Percentiles rank a stretch among this genome's conserved stretches.
These are phyloP conservation scores for Nematopogon swammerdamellus DNA, from an alignment of 2,888 invertebrate species.

Conservation along the genomic window DNA sequence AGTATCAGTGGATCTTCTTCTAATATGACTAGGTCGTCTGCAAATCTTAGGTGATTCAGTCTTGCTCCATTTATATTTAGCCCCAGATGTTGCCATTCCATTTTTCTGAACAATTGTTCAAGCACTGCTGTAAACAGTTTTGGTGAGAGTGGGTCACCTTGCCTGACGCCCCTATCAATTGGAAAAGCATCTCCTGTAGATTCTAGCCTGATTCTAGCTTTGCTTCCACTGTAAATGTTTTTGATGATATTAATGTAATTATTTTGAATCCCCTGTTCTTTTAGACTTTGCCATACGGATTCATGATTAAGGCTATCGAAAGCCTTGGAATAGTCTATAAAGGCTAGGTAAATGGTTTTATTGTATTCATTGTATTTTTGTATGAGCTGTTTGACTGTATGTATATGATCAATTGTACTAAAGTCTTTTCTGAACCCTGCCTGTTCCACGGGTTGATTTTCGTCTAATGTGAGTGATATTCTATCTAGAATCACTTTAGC, in stretches of 20 bases:
- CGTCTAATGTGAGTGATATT: constrained; percentile 5
- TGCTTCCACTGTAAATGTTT: not conserved
- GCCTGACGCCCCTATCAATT: not conserved
- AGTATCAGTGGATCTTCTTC: not conserved
- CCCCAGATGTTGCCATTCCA: not conserved
- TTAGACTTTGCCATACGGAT: not conserved
- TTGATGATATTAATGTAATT: not conserved
- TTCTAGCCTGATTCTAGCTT: not conserved
- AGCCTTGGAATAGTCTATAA: constrained; percentile 6
- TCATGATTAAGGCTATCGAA: constrained; percentile 5
- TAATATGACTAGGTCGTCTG: not conserved
- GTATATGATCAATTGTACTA: constrained; percentile 6
- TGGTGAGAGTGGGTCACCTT: not conserved
- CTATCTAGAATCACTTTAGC: constrained; percentile 6
- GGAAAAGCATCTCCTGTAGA: not conserved
- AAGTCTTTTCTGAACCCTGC: constrained; percentile 5
- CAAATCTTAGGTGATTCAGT: not conserved
- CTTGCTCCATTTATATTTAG: not conserved
- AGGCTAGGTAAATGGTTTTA: constrained; percentile 2
- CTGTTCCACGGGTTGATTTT: constrained; percentile 6
- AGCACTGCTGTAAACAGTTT: not conserved
- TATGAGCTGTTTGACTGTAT: constrained; percentile 4
- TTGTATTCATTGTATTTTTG: constrained; percentile 7
- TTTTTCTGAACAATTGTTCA: not conserved
- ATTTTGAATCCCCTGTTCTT: not conserved